Conservation (phyloP, 2,797 vertebrate genomes). For the Phaenicophaeus curvirostris region DNA sequence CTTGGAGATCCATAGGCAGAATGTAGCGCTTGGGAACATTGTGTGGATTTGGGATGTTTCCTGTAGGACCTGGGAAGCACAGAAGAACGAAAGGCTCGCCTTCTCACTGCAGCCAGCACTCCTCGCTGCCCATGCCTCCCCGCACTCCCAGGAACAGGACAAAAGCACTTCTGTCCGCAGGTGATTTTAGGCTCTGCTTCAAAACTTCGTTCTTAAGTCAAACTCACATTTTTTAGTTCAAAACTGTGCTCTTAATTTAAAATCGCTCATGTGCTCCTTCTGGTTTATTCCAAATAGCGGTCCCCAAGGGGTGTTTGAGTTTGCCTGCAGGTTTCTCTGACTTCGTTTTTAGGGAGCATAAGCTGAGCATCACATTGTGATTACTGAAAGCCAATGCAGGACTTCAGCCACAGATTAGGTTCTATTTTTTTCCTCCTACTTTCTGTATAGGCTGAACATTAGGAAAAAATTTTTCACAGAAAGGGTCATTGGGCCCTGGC, state of each 20-base stretch:
- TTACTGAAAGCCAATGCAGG: neutral
- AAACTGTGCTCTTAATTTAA: neutral
- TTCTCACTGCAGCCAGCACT: neutral
- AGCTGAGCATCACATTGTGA: neutral
- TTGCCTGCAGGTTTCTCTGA: neutral
- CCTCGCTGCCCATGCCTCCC: neutral
- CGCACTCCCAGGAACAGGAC: neutral
- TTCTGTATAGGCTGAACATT: too few relatives aligned
- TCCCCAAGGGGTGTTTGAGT: neutral
- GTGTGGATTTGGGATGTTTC: conserved; percentile 61
- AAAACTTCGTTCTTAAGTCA: neutral
- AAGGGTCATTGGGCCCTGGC: too few relatives aligned
- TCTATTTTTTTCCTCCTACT: neutral
- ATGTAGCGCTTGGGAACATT: neutral
- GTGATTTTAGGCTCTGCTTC: conserved; percentile 18
- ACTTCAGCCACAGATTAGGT: neutral
- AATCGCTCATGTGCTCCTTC: neutral
- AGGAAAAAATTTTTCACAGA: too few relatives aligned
- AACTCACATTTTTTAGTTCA: neutral
- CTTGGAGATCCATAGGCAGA: conserved; percentile 63
- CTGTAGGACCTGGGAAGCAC: conserved; percentile 41
- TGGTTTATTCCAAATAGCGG: neutral
- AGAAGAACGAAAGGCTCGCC: neutral
- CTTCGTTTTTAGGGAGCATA: neutral
- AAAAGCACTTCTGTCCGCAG: conserved; percentile 2